Percentiles rank a stretch among this genome's conserved stretches.
Evolutionary conservation across 2,113 vertebrate genomes (phyloP).

Genomic region (Monopterus albus): DNA sequence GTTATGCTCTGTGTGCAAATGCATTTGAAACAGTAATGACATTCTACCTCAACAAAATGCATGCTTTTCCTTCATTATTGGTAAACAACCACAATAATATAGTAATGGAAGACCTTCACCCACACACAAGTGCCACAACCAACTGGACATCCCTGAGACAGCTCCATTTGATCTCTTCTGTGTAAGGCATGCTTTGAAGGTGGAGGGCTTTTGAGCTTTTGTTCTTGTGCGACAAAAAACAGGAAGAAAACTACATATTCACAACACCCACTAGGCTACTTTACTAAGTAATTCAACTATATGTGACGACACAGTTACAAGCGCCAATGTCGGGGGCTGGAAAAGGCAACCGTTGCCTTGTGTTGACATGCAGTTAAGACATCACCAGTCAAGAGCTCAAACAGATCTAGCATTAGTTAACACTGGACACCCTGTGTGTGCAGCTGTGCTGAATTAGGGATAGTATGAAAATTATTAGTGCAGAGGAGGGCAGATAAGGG

Average conservation of each 20-base stretch:
- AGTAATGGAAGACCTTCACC: constrained; percentile 76
- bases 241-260: constrained; percentile 54
- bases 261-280: constrained; percentile 73
- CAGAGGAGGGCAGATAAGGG: background rate
- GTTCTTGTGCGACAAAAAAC: constrained; percentile 43
- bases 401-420: constrained; percentile 56
- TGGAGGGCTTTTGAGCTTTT: constrained; percentile 31
- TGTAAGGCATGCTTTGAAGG: constrained; percentile 72
- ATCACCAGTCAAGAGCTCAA: constrained; percentile 56
- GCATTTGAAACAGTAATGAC: constrained; percentile 60
- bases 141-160: constrained; percentile 82
- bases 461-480: constrained; percentile 33
- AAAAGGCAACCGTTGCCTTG: constrained; percentile 62
- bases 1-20: constrained; percentile 71
- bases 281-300: constrained; percentile 68
- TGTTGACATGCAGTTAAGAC: constrained; percentile 79
- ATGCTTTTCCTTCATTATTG: constrained; percentile 50
- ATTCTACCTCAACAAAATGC: constrained; percentile 54
- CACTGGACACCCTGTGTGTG: constrained; percentile 47
- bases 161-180: constrained; percentile 71
- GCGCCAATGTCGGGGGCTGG: constrained; percentile 60
- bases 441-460: constrained; percentile 33
- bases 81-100: constrained; percentile 50
- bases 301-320: constrained; percentile 75
- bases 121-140: constrained; percentile 72